A percentile compares a stretch with the other conserved stretches of the same genome.
Evolutionary conservation across 2,888 invertebrate species (phyloP).

Genomic region (Itoplectis maculator): DNA sequence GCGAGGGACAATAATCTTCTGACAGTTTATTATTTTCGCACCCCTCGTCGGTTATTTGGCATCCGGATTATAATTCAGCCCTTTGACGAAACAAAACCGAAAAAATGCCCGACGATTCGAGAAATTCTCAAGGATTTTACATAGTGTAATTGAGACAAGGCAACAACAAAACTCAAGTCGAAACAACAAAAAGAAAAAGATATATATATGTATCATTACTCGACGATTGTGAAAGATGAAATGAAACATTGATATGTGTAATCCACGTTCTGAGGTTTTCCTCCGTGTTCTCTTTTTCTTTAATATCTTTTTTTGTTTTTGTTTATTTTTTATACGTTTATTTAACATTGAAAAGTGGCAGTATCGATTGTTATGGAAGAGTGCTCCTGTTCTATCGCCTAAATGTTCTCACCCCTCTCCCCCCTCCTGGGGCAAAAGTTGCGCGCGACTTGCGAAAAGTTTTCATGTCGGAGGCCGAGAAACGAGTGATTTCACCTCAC

Average conservation of each 20-base stretch:
- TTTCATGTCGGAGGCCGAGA: slow-evolving; percentile 7
- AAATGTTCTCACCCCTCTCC: slow-evolving; percentile 52
- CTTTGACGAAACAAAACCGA: slow-evolving; percentile 24
- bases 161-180: slow-evolving; percentile 32
- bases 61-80: slow-evolving; percentile 35
- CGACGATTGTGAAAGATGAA: slow-evolving; percentile 29
- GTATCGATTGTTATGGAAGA: slow-evolving; percentile 58
- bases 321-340: slow-evolving; percentile 26
- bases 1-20: slow-evolving; percentile 4
- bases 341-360: slow-evolving; percentile 60
- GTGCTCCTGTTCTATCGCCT: slow-evolving; percentile 42
- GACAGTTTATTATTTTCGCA: slow-evolving; percentile 19
- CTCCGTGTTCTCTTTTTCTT: slow-evolving; percentile 11
- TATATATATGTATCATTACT: slow-evolving; percentile 4
- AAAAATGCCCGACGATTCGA: slow-evolving; percentile 19
- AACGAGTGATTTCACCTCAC: slow-evolving; percentile 14
- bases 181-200: no score
- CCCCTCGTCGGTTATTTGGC: slow-evolving; percentile 43
- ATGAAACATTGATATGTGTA: slow-evolving; percentile 60
- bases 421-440: no score
- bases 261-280: slow-evolving; percentile 38
- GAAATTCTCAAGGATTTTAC: background rate
- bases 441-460: slow-evolving; percentile 22
- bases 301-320: slow-evolving; percentile 8
- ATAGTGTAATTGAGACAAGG: slow-evolving; percentile 22